These are phyloP conservation scores for Phenganax stokvisi DNA, from an alignment of 92 coral and sea anemone species.

Conservation along the genomic window DNA sequence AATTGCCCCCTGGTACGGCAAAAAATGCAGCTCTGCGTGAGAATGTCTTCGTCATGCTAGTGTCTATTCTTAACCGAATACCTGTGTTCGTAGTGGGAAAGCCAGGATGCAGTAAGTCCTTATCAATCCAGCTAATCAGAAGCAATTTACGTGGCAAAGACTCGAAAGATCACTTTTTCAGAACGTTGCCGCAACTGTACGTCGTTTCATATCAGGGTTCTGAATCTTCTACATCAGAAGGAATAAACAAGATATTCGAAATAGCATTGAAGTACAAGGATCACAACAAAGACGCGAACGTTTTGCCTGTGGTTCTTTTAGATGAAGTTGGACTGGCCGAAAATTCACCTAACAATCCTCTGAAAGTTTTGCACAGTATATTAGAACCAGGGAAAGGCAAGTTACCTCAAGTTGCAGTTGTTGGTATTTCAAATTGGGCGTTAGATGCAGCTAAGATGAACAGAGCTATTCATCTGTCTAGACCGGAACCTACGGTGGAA, in stretches of 20 bases:
- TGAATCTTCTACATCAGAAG: conserved; percentile 48
- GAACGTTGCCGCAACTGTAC: conserved; percentile 40
- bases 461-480: conserved; percentile 53
- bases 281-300: conserved; percentile 41
- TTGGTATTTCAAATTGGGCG: conserved; percentile 98
- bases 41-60: conserved; percentile 50
- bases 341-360: conserved; percentile 46
- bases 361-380: conserved; percentile 47
- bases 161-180: conserved; percentile 40
- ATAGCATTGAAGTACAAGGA: conserved; percentile 43
- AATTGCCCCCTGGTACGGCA: conserved; percentile 93
- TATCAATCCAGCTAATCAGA: conserved; percentile 31
- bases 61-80: conserved; percentile 7
- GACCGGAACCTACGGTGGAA: conserved; percentile 44
- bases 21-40: conserved; percentile 95
- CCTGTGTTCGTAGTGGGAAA: conserved; percentile 47
- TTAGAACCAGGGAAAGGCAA: conserved; percentile 45
- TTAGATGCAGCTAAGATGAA: conserved; percentile 58
- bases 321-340: conserved; percentile 50
- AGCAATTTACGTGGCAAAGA: conserved; percentile 36
- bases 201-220: conserved; percentile 47
- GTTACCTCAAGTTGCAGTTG: conserved; percentile 50
- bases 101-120: conserved; percentile 46
- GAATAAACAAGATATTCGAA: conserved; percentile 46
- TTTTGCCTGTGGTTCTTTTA: conserved; percentile 44